Base-by-base conservation (phyloP, 2,888 invertebrate species). In the Cryptus viduatorius region DNA sequence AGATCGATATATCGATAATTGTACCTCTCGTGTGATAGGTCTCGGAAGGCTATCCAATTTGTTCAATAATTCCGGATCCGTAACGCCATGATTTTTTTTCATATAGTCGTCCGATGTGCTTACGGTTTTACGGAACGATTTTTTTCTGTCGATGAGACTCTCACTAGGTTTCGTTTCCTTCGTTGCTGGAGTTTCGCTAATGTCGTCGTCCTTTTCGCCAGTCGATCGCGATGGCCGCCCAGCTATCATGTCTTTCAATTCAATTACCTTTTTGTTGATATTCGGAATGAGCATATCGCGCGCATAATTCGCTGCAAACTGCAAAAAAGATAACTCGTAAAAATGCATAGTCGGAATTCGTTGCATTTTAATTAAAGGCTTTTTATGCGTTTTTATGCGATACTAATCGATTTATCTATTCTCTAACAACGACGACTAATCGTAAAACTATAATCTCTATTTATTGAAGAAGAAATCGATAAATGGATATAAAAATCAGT, bases 301-400 rank as follows among this genome's bases (percentile, higher is more conserved):
- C 73, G 98, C 98, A 94, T 97, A 98, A 92, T 98, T 97, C 24
- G 98, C 98, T 73, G 98, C 98, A 94, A 98, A 98, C 94, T 95
- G 91, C 71, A 93, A 93, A 87, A 81, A 84, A 87, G 89, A 14
- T 64, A 16, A 61, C 2, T 7, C 16, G 7, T 37, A 48, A 64
- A 86, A 50, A 29, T 73, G 48, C 46, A 61, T 46, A 71, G 24
- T n/a, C 10, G 16, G 19, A 29, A 75, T 61, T 61, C 76, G 37
- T 24, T 14, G 16, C 12, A 53, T 31, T 29, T 14, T 7, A 61
- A 37, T 37, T 37, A 29, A 31, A 3, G 16, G 5, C n/a, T 53
- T 19, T 68, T 53, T 50, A 12, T 14, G 16, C 42, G 72, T 56
- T 37, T 42, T 31, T 44, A 44, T 44, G 56, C 19, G 31, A n/a